Conservation (phyloP, 2,797 vertebrate species). For the Enteromius argenteus region DNA sequence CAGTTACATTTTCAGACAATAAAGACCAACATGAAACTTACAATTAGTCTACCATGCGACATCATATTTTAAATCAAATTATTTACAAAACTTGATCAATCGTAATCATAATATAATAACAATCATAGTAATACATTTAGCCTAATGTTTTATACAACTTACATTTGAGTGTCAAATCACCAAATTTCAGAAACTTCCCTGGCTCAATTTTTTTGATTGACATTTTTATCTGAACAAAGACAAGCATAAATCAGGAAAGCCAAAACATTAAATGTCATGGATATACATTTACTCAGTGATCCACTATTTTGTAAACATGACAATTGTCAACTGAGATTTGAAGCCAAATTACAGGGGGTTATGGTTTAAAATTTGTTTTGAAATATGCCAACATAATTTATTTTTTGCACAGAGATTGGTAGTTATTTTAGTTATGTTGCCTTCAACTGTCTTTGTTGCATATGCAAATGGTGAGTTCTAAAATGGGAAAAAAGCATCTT, state of each 20-base stretch:
- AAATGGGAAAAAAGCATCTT: not conserved
- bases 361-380: no score
- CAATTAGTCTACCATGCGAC: not conserved
- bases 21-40: not conserved
- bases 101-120: not conserved
- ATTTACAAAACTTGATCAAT: not conserved
- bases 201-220: no score
- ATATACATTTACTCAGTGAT: no score
- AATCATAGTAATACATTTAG: not conserved
- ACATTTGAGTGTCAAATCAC: not conserved
- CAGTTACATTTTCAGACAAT: not conserved
- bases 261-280: no score
- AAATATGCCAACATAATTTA: no score
- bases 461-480: not conserved
- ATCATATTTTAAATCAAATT: not conserved
- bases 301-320: no score
- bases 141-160: not conserved
- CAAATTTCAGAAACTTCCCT: not conserved
- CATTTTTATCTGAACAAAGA: no score
- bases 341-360: no score
- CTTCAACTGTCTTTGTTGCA: not conserved
- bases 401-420: not conserved
- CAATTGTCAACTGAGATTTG: no score
- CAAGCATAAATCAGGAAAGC: no score
- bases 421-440: not conserved